Evolutionary conservation across 1,140 invertebrate genomes (phyloP).

Genomic region (Diachasmimorpha longicaudata): DNA sequence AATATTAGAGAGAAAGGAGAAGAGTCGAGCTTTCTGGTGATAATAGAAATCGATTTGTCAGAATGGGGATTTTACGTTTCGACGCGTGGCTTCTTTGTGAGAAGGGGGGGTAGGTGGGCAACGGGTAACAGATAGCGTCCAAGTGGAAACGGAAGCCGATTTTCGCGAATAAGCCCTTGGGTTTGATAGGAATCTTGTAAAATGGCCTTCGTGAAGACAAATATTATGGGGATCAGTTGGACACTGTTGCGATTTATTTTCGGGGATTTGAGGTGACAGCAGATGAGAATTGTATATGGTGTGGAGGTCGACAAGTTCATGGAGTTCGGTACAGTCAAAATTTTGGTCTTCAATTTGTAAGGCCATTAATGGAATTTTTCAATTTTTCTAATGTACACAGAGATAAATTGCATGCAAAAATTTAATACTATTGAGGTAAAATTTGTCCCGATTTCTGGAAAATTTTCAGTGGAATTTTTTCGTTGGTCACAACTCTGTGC

Average conservation of each 20-base stretch:
- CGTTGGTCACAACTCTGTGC: too few relatives aligned
- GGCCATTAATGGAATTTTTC: not conserved
- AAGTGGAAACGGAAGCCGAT: conserved; percentile 19
- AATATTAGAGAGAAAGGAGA: conserved; percentile 43
- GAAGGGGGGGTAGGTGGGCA: not conserved
- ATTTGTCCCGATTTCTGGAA: too few relatives aligned
- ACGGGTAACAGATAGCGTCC: conserved; percentile 4
- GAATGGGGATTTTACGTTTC: conserved; percentile 44
- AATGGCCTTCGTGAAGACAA: conserved; percentile 55
- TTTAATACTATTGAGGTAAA: too few relatives aligned
- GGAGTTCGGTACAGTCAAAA: not conserved
- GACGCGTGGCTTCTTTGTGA: conserved; percentile 39
- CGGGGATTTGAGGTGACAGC: conserved; percentile 34
- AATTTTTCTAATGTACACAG: too few relatives aligned
- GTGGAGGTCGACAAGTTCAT: not conserved
- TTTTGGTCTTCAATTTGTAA: not conserved
- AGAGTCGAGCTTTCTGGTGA: conserved; percentile 29
- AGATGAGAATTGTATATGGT: conserved; percentile 1
- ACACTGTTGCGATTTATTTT: conserved; percentile 48
- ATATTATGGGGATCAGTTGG: conserved; percentile 51
- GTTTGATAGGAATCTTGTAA: conserved; percentile 61
- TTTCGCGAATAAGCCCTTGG: conserved; percentile 46
- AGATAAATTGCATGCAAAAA: too few relatives aligned
- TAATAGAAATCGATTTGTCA: conserved; percentile 61
- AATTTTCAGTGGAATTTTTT: too few relatives aligned